Base-by-base conservation (phyloP, 1,140 invertebrate species). In the Plectrocnemia conspersa region DNA sequence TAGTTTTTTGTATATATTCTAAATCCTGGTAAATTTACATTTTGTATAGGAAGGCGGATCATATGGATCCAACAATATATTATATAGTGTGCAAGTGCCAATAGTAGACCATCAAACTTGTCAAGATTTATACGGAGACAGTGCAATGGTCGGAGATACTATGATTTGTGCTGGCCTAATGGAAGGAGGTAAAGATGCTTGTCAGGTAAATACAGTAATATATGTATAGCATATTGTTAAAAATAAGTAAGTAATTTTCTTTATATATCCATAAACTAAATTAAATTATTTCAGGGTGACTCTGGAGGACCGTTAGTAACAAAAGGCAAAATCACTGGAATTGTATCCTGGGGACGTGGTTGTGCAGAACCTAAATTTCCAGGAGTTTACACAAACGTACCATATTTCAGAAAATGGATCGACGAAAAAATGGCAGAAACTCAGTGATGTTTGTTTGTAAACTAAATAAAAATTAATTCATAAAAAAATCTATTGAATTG, bases 331-430 rank as follows among this genome's bases (percentile, higher is more conserved):
- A 58, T 73, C 15, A 58, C 65, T 33, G 76, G 76, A n/a, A 64
- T 77, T 22, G 75, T 77, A 5, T 77, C 74, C 4, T 77, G 76
- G 65, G 76, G 73, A 6, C 15, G 47, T 36, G 64, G 64, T 16
- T 82, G 80, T 61, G 79, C 66, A 2, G 54, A 65, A 18, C 63
- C 70, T 0, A 65, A 64, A 3, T 67, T 65, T 52, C 77, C 79
- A 1, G 77, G 78, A 13, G 74, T 81, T 16, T 81, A 80, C 27
- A 27, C 50, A n/a, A 54, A 60, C 38, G 57, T 64, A 10, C 22
- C 15, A 21, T 44, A 41, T 22, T 56, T 56, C 27, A 21, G 1
- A 1, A 5, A 16, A 23, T 56, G 54, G 54, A 56, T 56, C 10
- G n/a, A n/a, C n/a, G n/a, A n/a, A n/a, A n/a, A n/a, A n/a, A n/a